Evolutionary conservation across 2,797 vertebrate species (phyloP).

Genomic region (Pterois miles): DNA sequence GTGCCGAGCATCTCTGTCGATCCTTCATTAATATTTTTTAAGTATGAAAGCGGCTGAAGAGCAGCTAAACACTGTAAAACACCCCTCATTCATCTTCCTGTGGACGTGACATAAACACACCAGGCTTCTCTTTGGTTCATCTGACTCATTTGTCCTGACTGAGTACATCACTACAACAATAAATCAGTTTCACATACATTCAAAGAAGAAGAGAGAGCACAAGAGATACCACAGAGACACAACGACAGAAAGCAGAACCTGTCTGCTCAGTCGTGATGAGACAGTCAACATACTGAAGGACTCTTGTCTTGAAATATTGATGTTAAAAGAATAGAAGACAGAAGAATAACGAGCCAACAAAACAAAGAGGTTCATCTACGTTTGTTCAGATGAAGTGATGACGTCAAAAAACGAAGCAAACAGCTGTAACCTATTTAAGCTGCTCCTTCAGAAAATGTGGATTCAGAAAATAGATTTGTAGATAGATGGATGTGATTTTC

Average conservation of each 20-base stretch:
- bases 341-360: background rate
- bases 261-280: background rate
- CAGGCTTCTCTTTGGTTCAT: conserved; percentile 12
- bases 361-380: background rate
- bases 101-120: conserved; percentile 27
- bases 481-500: background rate
- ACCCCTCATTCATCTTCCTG: conserved; percentile 18
- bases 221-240: background rate
- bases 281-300: background rate
- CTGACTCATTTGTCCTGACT: conserved; percentile 37
- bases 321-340: background rate
- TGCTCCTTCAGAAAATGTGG: background rate
- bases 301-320: background rate
- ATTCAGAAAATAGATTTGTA: background rate
- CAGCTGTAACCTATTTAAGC: background rate
- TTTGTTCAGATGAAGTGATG: background rate
- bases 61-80: background rate
- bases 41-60: background rate
- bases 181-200: conserved; percentile 45
- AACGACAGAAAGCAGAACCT: conserved; percentile 1
- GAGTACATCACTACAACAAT: conserved; percentile 22
- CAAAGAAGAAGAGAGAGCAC: conserved; percentile 22
- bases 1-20: background rate
- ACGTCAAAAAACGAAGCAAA: background rate
- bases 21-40: conserved; percentile 15